Percentiles rank a stretch among this genome's conserved stretches.
These are phyloP conservation scores for Macrophya alboannulata DNA, from an alignment of 2,888 invertebrate genomes.

Conservation along the genomic window DNA sequence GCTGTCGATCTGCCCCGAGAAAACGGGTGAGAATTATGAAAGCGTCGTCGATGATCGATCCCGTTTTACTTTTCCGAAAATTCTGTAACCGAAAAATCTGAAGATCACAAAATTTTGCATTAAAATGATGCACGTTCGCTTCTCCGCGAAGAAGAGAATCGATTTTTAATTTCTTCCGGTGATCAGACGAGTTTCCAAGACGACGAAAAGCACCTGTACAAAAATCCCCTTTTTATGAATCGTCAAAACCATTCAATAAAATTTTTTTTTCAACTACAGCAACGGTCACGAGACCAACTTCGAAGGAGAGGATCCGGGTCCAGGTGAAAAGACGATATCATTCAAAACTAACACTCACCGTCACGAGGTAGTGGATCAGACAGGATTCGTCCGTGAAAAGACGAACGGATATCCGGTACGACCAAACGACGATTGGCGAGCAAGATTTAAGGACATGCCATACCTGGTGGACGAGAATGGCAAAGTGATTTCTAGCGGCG, in stretches of 20 bases:
- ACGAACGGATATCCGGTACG: slow-evolving; percentile 52
- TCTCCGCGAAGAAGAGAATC: too few species aligned
- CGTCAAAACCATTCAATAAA: too few species aligned
- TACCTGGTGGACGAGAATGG: slow-evolving; percentile 40
- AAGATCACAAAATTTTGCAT: too few species aligned
- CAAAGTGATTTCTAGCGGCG: not conserved
- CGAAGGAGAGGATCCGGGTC: slow-evolving; percentile 13
- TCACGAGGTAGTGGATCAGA: slow-evolving; percentile 50
- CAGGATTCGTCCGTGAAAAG: slow-evolving; percentile 49
- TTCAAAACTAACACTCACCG: slow-evolving; percentile 54
- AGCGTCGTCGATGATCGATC: too few species aligned
- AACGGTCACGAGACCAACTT: slow-evolving; percentile 3
- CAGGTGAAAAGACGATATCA: slow-evolving; percentile 49
- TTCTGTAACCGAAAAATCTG: too few species aligned
- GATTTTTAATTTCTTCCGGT: too few species aligned
- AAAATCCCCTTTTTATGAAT: not conserved
- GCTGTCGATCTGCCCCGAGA: not conserved
- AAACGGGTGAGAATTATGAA: slow-evolving; percentile 7
- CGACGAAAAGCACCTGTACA: too few species aligned
- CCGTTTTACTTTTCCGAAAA: too few species aligned
- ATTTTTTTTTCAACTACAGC: not conserved
- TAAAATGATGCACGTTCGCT: too few species aligned
- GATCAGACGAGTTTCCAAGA: too few species aligned
- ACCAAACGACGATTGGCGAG: slow-evolving; percentile 50
- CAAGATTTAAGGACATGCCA: slow-evolving; percentile 46